Evolutionary conservation across 2,113 vertebrate species (phyloP).

Genomic region (Mastomys coucha): DNA sequence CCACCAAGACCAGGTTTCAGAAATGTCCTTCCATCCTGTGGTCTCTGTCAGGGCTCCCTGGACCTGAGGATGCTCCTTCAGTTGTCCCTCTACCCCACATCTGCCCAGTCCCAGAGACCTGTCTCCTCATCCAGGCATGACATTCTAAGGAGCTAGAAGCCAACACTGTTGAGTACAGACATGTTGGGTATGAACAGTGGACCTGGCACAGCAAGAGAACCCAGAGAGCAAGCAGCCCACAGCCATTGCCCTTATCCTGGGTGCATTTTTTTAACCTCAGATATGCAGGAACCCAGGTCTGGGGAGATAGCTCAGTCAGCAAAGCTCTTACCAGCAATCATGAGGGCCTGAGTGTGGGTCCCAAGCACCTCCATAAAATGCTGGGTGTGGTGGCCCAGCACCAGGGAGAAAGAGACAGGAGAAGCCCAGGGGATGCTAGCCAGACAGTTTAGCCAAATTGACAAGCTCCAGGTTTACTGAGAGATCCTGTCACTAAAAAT

Average conservation of each 20-base stretch:
- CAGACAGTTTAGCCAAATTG: not conserved
- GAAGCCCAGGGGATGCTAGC: not conserved
- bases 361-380: not conserved
- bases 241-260: not conserved
- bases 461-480: not conserved
- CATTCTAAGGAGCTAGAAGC: not conserved
- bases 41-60: not conserved
- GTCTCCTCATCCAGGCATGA: not conserved
- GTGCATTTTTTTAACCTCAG: not conserved
- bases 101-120: too few species aligned
- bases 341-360: not conserved
- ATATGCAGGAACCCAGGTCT: too few species aligned
- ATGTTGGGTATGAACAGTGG: fast-evolving
- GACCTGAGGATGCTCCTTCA: not conserved
- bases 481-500: not conserved
- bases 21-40: not conserved
- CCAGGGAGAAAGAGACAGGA: not conserved
- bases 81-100: not conserved
- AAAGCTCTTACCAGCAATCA: not conserved
- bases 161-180: fast-evolving
- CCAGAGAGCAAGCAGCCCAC: fast-evolving
- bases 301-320: not conserved
- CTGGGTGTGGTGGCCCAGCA: not conserved
- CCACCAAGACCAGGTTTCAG: not conserved
- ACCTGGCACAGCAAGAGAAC: fast-evolving